Evolutionary conservation across 2,113 vertebrate genomes (phyloP).

Genomic region (Pelmatolapia mariae): DNA sequence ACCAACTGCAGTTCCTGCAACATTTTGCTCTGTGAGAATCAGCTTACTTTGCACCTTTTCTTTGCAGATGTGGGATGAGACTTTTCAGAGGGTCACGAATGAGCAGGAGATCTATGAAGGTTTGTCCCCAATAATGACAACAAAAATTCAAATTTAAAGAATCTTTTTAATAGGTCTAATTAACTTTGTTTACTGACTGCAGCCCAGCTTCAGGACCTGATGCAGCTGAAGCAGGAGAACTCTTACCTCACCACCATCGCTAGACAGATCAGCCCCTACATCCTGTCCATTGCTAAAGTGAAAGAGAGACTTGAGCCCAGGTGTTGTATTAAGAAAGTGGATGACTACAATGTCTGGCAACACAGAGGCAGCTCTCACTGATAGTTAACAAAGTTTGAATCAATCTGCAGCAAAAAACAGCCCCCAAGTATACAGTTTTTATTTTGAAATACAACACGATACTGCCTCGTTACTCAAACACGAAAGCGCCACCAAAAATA

Average conservation of each 20-base stretch:
- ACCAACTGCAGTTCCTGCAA: not conserved
- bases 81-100: constrained; percentile 84
- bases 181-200: not conserved
- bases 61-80: constrained; percentile 87
- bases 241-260: constrained; percentile 84
- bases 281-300: constrained; percentile 90
- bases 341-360: not conserved
- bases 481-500: not conserved
- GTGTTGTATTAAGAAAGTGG: constrained; percentile 46
- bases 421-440: not conserved
- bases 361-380: not conserved
- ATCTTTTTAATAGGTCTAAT: not conserved
- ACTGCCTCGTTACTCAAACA: not conserved
- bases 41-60: not conserved
- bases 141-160: rapidly evolving
- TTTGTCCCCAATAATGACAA: constrained; percentile 34
- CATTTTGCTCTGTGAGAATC: not conserved
- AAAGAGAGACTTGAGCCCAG: constrained; percentile 91
- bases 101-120: constrained; percentile 97
- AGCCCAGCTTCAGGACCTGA: constrained; percentile 91
- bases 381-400: not conserved
- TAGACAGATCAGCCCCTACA: constrained; percentile 87
- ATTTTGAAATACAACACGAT: not conserved
- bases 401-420: not conserved
- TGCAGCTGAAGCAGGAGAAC: constrained; percentile 91